Conservation (phyloP, 37 sponge, comb jelly and placozoan genomes). For the Geodia barretti region DNA sequence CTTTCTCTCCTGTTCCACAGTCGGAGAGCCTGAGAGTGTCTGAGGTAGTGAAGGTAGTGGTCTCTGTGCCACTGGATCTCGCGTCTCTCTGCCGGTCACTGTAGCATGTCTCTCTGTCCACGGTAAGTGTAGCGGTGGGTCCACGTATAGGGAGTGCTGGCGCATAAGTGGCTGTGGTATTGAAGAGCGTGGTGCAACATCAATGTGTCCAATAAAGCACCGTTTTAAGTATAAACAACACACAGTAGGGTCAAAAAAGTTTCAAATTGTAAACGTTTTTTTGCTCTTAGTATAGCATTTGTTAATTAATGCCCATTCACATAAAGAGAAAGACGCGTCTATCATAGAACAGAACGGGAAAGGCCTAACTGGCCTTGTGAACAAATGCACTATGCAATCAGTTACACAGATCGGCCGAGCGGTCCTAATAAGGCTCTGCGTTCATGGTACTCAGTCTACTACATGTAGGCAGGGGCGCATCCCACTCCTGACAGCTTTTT, state of each 20-base stretch:
- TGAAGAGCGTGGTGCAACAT: too few relatives aligned
- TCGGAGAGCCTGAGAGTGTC: slow-evolving; percentile 33
- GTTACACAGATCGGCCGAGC: neutral
- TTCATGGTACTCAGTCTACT: neutral
- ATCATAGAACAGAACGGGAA: too few relatives aligned
- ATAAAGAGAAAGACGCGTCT: too few relatives aligned
- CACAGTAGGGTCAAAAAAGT: too few relatives aligned
- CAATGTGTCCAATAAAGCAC: too few relatives aligned
- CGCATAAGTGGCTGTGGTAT: too few relatives aligned
- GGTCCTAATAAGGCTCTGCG: neutral
- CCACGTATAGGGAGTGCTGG: slow-evolving; percentile 73
- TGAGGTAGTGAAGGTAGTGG: slow-evolving; percentile 50
- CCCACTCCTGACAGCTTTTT: slow-evolving; percentile 1
- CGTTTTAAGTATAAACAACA: too few relatives aligned
- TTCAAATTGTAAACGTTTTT: too few relatives aligned
- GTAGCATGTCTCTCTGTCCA: slow-evolving; percentile 75
- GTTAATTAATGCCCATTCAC: too few relatives aligned
- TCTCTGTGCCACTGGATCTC: slow-evolving; percentile 24
- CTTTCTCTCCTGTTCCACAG: slow-evolving; percentile 33
- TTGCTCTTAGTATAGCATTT: too few relatives aligned
- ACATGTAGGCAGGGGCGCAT: neutral
- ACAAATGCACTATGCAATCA: neutral
- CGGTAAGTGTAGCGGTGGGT: slow-evolving; percentile 71
- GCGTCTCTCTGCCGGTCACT: slow-evolving; percentile 28
- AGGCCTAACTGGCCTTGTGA: too few relatives aligned